Conservation (phyloP, 2,797 vertebrate species). For the Rhabdophis nuchalis region DNA sequence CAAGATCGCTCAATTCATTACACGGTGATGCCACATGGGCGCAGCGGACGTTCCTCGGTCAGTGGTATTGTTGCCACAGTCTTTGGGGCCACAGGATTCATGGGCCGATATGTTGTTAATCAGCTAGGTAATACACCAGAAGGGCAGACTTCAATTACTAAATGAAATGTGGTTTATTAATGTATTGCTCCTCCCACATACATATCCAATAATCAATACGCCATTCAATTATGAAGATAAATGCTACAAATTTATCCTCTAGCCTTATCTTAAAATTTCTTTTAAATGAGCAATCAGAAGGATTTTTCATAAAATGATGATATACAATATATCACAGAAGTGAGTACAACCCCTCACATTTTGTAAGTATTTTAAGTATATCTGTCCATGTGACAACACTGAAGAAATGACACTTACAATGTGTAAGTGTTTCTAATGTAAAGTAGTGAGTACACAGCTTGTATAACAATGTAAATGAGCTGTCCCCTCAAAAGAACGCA, state of each 20-base stretch:
- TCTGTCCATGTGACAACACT: no score
- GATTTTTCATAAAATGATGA: background rate
- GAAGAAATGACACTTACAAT: no score
- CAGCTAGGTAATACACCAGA: constrained; percentile 77
- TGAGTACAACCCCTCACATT: no score
- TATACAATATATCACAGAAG: background rate
- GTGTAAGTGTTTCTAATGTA: no score
- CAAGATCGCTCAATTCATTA: constrained; percentile 81
- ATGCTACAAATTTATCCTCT: background rate
- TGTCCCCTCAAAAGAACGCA: no score
- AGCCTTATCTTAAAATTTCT: background rate
- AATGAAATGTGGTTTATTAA: background rate
- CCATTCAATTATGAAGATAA: background rate
- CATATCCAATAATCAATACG: background rate
- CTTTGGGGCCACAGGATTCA: constrained; percentile 92
- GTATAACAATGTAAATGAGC: no score
- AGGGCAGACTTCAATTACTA: background rate
- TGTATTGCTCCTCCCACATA: background rate
- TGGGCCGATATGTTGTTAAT: constrained; percentile 90
- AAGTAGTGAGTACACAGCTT: no score
- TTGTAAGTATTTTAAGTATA: no score
- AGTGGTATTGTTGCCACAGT: constrained; percentile 92
- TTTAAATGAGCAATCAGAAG: background rate
- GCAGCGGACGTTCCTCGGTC: constrained; percentile 88
- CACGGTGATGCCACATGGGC: constrained; percentile 82